Evolutionary conservation across 2,797 vertebrate genomes (phyloP), one percentile per base, ranked within the genome.

Genomic region (Sphaeramia orbicularis): DNA sequence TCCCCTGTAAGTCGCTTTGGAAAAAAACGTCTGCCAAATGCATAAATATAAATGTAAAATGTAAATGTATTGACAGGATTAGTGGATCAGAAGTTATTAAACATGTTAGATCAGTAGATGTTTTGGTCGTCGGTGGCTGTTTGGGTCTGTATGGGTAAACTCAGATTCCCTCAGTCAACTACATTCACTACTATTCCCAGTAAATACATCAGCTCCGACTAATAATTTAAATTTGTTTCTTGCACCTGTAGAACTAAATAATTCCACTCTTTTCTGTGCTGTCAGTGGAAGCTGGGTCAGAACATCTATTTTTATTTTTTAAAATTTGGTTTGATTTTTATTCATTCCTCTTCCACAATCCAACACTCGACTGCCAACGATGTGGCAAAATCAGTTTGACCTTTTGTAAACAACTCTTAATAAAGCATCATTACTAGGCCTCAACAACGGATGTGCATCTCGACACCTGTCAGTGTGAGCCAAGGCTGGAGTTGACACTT

Each of bases 401-500:
- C 71, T 71, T 80, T 44, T 44, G 45, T 38, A 14, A 13, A 13
- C 47, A 40, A 36, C 36, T 47, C 63, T 40, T 41, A 54, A 16
- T 61, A 16, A 67, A 69, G 54, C 32, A 10, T 51, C 47, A 47
- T 66, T 38, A 57, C 55, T 62, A 8, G 42, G 54, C 45, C 6
- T 65, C 68, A 49, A 40, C 36, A 61, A 68, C 35, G 60, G 56
- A 38, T 48, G 50, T 64, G 41, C 57, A 60, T 78, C 74, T 32
- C 78, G 74, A 71, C 65, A 59, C 24, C 67, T 68, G 78, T 77
- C 79, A 74, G 40, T 63, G 62, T 70, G 35, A 32, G 42, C 59
- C 49, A 55, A 65, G 53, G 66, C 37, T 48, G 44, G 30, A 21
- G 67, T 38, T 55, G 60, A 64, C 67, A 41, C 44, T 64, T 76